phyloP scores from a whole-genome alignment of 1,140 invertebrate genomes.

The Chionoecetes opilio region DNA sequence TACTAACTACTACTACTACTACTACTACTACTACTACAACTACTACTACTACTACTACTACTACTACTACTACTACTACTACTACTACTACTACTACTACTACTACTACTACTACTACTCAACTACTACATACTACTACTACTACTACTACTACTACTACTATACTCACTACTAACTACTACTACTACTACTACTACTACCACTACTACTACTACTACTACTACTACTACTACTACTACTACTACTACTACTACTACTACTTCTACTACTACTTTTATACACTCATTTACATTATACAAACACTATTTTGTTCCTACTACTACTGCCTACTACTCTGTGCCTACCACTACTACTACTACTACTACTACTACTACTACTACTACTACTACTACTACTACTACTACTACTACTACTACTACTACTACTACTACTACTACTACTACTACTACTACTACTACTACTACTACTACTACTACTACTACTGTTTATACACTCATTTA shows the following conservation, averaged over 20 bases:
- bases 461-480: not conserved
- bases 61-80: constrained; percentile 11
- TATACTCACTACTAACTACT: not conserved
- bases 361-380: constrained; percentile 13
- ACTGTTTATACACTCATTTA: not conserved
- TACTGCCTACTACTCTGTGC: not conserved
- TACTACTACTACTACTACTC: not conserved
- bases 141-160: constrained; percentile 13
- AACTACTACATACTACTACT: not conserved
- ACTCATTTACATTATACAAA: no score
- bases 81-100: not conserved
- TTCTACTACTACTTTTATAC: not conserved
- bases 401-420: constrained; percentile 13
- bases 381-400: constrained; percentile 24
- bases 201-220: constrained; percentile 4
- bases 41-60: constrained; percentile 12
- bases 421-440: constrained; percentile 23
- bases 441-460: constrained; percentile 24
- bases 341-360: constrained; percentile 1
- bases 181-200: not conserved
- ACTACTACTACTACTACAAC: not conserved
- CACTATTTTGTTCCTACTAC: not conserved
- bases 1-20: constrained; percentile 15
- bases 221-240: constrained; percentile 23
- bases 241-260: constrained; percentile 1